Base-by-base conservation (phyloP, 2,113 vertebrate species). In the Alectura lathami region DNA sequence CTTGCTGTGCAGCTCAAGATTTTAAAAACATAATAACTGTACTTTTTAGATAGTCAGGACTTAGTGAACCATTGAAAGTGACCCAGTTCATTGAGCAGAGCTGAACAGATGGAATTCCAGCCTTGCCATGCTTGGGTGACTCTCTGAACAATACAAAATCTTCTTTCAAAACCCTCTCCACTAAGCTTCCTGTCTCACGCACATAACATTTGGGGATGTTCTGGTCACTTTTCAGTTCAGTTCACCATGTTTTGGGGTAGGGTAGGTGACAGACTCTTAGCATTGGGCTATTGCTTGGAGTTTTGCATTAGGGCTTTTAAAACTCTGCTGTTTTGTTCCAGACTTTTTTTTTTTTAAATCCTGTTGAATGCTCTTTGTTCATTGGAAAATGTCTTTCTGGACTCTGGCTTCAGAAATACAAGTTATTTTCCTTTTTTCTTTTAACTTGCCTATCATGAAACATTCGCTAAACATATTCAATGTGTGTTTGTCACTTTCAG, bases 61-160 rank as follows among this genome's bases (percentile, higher is more conserved):
- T 96, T 97, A 98, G 94, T 97, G 96, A 98, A 97, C 98, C 98
- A 81, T 97, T 97, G 92, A 97, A 98, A 97, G 95, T 97, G 97
- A 97, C 97, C 97, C 97, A 97, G 97, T 96, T 98, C 98, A 96
- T 86, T 98, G 98, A 98, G 95, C 96, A 74, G 95, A 97, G 96
- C 96, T 94, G 96, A 98, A 98, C 98, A 98, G 98, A 98, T 98
- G 97, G 98, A 98, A 98, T 97, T 98, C 97, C 93, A 97, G 81
- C 96, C 97, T 95, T 1, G 66, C 73, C 78, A 75, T 85, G 97
- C 95, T 96, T 97, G 95, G 95, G 26, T 54, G 86, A 73, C 30
- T 95, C 77, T 64, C 83, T 47, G 84, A 98, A 97, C 96, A 98
- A 98, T 96, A 94, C 94, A 95, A 97, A 96, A 93, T 94, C 91